Base-by-base conservation (phyloP, 2,113 vertebrate species). In the Sturnira hondurensis region DNA sequence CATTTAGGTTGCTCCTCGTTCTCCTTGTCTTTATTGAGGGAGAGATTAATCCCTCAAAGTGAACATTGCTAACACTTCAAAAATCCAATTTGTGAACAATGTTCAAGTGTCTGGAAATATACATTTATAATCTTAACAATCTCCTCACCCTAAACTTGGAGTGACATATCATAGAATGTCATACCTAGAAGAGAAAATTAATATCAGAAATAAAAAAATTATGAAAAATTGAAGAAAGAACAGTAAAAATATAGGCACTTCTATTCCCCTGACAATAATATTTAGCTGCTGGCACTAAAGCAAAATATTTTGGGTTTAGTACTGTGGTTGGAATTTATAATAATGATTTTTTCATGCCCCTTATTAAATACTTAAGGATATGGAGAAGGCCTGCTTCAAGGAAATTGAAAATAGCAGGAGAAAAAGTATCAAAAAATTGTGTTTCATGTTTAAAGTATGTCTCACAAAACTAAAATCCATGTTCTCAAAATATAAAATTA, bases 61-160 rank as follows among this genome's bases (percentile, higher is more conserved):
- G 88, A 96, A 92, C 89, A 95, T 87, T 95, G 93, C 89, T 86
- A 97, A 82, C 97, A 93, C 95, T 97, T 97, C 96, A 97, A 81
- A 97, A 97, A 97, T 96, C 74, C 97, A 98, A 97, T 97, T 96
- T 97, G 86, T 94, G 97, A 97, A 97, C 97, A 98, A 92, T 74
- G 95, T 92, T 93, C 52, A 84, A 97, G 95, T 93, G 93, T 92
- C 95, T 93, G 61, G 80, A 93, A 92, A 86, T 77, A 71, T 54
- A 94, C 95, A 97, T 98, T 97, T 96, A 96, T 97, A 98, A 97
- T 95, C 93, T 94, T 97, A 98, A 96, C 96, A 97, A 95, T 92
- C 86, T 89, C 89, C 89, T 94, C 91, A 89, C 28, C 65, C 86
- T 81, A 86, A 96, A 97, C 70, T 94, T 76, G 56, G 78, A 94